These are phyloP conservation scores for Micrasema longulum DNA, from an alignment of 1,140 invertebrate species.

Conservation along the genomic window DNA sequence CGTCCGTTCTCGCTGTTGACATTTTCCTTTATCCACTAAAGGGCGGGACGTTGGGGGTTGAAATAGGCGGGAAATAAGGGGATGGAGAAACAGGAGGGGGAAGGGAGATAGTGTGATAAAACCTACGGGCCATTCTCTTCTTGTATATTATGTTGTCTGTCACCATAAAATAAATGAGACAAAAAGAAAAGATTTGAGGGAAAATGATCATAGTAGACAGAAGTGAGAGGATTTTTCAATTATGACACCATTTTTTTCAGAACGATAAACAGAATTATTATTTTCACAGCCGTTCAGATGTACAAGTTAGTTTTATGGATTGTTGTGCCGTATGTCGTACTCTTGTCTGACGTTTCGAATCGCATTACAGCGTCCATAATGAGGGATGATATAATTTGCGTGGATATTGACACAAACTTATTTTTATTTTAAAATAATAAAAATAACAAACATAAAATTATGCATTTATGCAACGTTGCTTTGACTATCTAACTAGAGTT, in stretches of 20 bases:
- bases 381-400: too few relatives aligned
- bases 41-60: not conserved
- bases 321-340: too few relatives aligned
- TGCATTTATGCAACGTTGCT: too few relatives aligned
- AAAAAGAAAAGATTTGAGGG: not conserved
- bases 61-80: not conserved
- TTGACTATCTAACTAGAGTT: too few relatives aligned
- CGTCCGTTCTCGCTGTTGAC: conserved; percentile 22
- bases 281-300: too few relatives aligned
- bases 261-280: not conserved
- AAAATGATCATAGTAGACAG: not conserved
- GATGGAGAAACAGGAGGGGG: not conserved
- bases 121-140: conserved; percentile 2
- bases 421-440: too few relatives aligned
- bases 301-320: too few relatives aligned
- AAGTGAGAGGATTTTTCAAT: not conserved
- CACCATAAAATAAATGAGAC: not conserved
- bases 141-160: conserved; percentile 3
- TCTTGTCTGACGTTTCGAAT: too few relatives aligned
- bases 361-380: too few relatives aligned
- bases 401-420: too few relatives aligned
- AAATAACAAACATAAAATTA: too few relatives aligned
- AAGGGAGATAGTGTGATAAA: conserved; percentile 25
- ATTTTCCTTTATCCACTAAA: conserved; percentile 13
- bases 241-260: not conserved